A percentile compares a stretch with the other conserved stretches of the same genome.
Evolutionary conservation across 2,113 vertebrate genomes (phyloP).

Genomic region (Colius striatus): DNA sequence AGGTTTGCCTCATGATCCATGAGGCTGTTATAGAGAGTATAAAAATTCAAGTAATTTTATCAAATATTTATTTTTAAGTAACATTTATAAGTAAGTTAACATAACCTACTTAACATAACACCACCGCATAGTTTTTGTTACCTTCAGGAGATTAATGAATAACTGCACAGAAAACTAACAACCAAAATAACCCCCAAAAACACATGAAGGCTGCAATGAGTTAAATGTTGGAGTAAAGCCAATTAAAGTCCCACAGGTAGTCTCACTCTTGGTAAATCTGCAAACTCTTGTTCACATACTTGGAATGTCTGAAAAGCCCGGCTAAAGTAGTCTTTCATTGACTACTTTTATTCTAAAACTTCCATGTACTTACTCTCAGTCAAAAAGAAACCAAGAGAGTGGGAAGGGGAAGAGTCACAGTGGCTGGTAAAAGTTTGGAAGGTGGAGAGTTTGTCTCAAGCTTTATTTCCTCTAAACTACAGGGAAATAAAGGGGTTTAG

Average conservation of each 20-base stretch:
- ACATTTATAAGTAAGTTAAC: no score
- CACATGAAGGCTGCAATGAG: neutral
- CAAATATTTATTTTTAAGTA: no score
- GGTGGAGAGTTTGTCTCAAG: neutral
- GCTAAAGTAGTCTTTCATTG: neutral
- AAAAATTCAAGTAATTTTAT: no score
- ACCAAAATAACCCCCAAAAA: neutral
- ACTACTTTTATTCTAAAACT: neutral
- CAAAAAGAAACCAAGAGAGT: neutral
- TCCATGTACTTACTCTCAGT: neutral
- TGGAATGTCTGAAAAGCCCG: neutral
- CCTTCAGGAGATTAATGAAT: neutral
- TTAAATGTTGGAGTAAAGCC: neutral
- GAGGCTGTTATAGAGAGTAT: neutral
- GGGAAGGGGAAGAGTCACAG: neutral
- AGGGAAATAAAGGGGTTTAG: neutral
- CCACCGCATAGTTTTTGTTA: neutral
- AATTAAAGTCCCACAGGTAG: neutral
- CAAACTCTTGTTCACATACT: neutral
- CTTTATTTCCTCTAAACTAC: no score
- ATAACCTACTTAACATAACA: no score
- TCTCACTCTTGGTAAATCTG: neutral
- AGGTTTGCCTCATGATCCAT: neutral
- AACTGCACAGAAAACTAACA: neutral
- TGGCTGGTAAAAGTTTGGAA: fast-evolving